phyloP scores from a whole-genome alignment of 2,888 invertebrate genomes.

The Polydrusus pterygomalis region DNA sequence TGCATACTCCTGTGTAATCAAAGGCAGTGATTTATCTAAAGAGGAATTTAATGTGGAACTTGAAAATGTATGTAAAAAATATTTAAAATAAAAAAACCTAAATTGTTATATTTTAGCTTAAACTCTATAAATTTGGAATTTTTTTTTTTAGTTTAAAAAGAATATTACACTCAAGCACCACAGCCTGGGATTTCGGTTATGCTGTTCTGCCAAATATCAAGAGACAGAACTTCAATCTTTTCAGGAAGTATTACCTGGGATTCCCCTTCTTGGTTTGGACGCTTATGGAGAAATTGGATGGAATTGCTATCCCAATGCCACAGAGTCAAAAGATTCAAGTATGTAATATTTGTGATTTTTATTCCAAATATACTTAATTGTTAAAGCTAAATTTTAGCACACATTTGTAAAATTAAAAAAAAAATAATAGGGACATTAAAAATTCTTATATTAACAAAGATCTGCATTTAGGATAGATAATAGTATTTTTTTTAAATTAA shows the following conservation, averaged over 20 bases:
- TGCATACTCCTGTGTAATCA: constrained; percentile 65
- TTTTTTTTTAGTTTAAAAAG: constrained; percentile 62
- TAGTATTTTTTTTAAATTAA: too few species aligned
- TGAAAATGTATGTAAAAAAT: constrained; percentile 58
- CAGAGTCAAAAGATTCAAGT: neutral
- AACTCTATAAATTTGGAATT: too few species aligned
- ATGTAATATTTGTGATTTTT: neutral
- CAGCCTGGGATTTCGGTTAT: constrained; percentile 63
- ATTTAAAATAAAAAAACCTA: too few species aligned
- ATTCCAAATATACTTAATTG: neutral
- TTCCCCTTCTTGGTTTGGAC: constrained; percentile 64
- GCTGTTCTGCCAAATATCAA: constrained; percentile 63
- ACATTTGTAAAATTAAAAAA: too few species aligned
- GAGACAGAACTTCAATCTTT: constrained; percentile 61
- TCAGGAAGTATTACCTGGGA: constrained; percentile 62
- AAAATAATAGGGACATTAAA: too few species aligned
- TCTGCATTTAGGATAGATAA: too few species aligned
- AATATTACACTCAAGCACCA: constrained; percentile 59
- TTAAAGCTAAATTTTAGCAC: too few species aligned
- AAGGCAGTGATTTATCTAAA: constrained; percentile 60
- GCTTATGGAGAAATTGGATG: constrained; percentile 68
- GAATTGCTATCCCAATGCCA: constrained; percentile 59
- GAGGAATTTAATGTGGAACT: constrained; percentile 63
- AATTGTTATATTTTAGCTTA: too few species aligned
- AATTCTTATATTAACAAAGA: too few species aligned